Conservation (phyloP, 2,113 vertebrate species). For the Sinosuthora webbiana region DNA sequence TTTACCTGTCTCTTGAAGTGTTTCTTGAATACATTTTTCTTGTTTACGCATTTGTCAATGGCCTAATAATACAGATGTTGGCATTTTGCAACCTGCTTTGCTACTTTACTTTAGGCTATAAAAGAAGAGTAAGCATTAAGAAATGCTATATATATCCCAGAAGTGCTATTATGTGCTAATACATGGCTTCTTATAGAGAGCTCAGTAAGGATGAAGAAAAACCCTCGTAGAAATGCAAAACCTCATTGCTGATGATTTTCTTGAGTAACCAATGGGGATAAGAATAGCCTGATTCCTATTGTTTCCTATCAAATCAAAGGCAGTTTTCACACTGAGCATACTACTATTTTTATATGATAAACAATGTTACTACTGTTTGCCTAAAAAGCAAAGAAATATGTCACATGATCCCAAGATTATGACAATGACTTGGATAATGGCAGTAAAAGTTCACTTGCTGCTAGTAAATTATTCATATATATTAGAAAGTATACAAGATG, state of each 20-base stretch:
- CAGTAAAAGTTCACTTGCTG: not conserved
- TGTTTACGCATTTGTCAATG: not conserved
- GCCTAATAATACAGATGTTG: not conserved
- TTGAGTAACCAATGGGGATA: not conserved
- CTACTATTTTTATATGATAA: not conserved
- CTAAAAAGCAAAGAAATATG: not conserved
- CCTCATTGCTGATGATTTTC: not conserved
- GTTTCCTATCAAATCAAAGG: not conserved
- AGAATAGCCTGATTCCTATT: not conserved
- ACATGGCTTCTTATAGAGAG: not conserved
- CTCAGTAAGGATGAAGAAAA: not conserved
- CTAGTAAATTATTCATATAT: not conserved
- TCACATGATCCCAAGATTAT: not conserved
- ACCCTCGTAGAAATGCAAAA: not conserved
- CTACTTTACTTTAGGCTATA: not conserved
- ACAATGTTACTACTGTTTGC: not conserved
- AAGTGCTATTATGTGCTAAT: not conserved
- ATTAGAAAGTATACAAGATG: not conserved
- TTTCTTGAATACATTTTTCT: not conserved
- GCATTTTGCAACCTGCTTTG: constrained; percentile 1
- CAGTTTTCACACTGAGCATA: not conserved
- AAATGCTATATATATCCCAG: not conserved
- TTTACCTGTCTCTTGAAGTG: not conserved
- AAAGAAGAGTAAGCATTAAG: not conserved
- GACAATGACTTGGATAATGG: not conserved